Base-by-base conservation (phyloP, 2,888 invertebrate species). In the Sipha maydis region DNA sequence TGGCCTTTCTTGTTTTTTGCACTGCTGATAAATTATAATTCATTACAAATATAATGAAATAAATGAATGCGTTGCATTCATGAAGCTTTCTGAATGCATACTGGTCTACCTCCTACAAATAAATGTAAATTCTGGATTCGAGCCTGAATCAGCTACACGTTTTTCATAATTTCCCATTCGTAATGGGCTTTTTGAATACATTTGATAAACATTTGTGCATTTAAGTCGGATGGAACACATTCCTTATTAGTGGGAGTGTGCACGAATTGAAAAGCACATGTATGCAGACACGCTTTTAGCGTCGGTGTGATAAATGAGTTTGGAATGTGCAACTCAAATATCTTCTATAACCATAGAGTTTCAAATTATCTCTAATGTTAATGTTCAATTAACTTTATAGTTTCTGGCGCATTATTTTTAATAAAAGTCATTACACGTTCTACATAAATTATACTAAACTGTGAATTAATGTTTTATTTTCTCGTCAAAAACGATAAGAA, bases 251-350 rank as follows among this genome's bases (percentile, higher is more conserved):
- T 71, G 69, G 41, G 48, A 41, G 34, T 19, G 34, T 34, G 38
- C 73, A 34, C 25, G 31, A 83, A 54, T 54, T 73, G 54, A 73
- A 83, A 71, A 83, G 71, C 83, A 54, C 83, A 54, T 73, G 34
- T 31, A 75, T 8, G 80, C 25, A 34, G 54, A 67, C n/a, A 67
- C 41, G 56, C 56, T 61, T 83, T 83, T 61, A 75, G 25, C 56
- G 11, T n/a, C 19, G 28, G 19, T 38, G 75, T 84, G 61, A 84
- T 84, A 75, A 75, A 84, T 75, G 56, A 84, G 75, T 84, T 84
- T 38, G 73, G n/a, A 84, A 61, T 38, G 75, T 14, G 19, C 0
- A 19, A 73, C 83, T 75, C n/a, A 38, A 75, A 38, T 56, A 61
- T 84, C 38, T 75, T 21, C 38, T 21, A 38, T 61, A 56, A 73